These are phyloP conservation scores for Triplophysa rosa DNA, from an alignment of 2,113 vertebrate genomes.

Conservation along the genomic window DNA sequence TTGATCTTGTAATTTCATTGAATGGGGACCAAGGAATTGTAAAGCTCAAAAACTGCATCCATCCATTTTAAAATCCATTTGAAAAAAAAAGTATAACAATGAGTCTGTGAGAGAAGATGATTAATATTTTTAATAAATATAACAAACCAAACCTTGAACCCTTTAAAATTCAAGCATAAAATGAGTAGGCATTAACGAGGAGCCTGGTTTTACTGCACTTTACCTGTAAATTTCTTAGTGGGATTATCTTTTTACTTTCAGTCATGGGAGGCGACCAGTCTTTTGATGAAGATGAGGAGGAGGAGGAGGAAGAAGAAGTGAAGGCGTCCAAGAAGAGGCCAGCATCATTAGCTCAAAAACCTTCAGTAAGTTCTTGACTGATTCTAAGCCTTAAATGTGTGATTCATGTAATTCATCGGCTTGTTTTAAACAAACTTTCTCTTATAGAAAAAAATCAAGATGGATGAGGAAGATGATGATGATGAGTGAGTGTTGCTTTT, in stretches of 20 bases:
- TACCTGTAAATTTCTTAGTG: background rate
- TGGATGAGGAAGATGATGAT: slow-evolving; percentile 53
- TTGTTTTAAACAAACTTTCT: background rate
- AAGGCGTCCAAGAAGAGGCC: slow-evolving; percentile 66
- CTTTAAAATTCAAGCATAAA: too few relatives aligned
- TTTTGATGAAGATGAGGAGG: slow-evolving; percentile 67
- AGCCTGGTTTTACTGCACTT: too few relatives aligned
- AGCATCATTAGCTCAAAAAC: slow-evolving; percentile 32
- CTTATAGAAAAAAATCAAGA: slow-evolving; percentile 73
- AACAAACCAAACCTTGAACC: too few relatives aligned
- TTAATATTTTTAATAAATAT: too few relatives aligned
- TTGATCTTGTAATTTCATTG: too few relatives aligned
- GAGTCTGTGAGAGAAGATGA: too few relatives aligned
- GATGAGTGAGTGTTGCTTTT: slow-evolving; percentile 66
- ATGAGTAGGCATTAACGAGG: too few relatives aligned
- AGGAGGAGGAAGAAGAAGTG: slow-evolving; percentile 61
- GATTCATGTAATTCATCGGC: background rate
- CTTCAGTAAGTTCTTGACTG: slow-evolving; percentile 35
- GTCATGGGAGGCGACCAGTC: slow-evolving; percentile 70
- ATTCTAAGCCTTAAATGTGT: background rate
- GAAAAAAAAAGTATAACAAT: too few relatives aligned
- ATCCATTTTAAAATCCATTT: too few relatives aligned
- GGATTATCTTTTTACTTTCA: background rate
- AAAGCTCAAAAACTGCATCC: too few relatives aligned
- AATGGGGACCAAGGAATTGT: too few relatives aligned